Percentiles rank a stretch among this genome's conserved stretches.
phyloP scores from a whole-genome alignment of 2,113 vertebrate genomes.

The Labeo catla region DNA sequence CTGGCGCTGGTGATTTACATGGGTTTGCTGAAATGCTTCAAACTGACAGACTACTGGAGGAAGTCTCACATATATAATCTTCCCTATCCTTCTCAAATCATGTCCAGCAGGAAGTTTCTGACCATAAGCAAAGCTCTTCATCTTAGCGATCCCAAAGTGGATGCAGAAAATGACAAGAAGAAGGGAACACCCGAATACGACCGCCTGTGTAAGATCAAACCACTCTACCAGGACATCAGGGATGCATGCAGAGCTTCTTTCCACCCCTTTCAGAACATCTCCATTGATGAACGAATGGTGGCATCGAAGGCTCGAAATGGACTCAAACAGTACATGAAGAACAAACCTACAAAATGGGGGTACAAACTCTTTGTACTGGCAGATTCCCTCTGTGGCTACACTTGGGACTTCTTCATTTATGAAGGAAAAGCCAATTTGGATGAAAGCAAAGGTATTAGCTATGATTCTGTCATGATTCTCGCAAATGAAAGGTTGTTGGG shows the following conservation, averaged over 20 bases:
- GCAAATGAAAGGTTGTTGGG: background rate
- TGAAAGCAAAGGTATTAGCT: constrained; percentile 4
- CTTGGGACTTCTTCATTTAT: constrained; percentile 16
- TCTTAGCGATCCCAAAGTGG: constrained; percentile 9
- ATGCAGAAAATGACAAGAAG: constrained; percentile 5
- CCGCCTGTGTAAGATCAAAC: constrained; percentile 30
- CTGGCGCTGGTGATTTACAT: constrained; percentile 22
- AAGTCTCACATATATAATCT: constrained; percentile 5
- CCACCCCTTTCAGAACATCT: constrained; percentile 20
- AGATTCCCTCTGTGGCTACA: constrained; percentile 45
- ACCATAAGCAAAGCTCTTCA: background rate
- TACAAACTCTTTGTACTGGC: constrained; percentile 23
- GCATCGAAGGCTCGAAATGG: constrained; percentile 1
- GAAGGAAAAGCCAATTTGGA: background rate
- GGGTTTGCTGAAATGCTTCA: constrained; percentile 16
- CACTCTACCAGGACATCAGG: background rate
- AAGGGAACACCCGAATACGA: constrained; percentile 36
- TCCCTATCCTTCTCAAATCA: background rate
- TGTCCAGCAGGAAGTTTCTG: background rate
- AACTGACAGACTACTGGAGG: background rate
- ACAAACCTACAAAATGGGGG: constrained; percentile 33
- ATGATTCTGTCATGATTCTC: constrained; percentile 29
- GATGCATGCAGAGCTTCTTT: constrained; percentile 24
- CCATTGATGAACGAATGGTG: constrained; percentile 28
- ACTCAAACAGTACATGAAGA: constrained; percentile 26